These are phyloP conservation scores for Anorthoa munda DNA, from an alignment of 2,888 invertebrate species.

Conservation along the genomic window DNA sequence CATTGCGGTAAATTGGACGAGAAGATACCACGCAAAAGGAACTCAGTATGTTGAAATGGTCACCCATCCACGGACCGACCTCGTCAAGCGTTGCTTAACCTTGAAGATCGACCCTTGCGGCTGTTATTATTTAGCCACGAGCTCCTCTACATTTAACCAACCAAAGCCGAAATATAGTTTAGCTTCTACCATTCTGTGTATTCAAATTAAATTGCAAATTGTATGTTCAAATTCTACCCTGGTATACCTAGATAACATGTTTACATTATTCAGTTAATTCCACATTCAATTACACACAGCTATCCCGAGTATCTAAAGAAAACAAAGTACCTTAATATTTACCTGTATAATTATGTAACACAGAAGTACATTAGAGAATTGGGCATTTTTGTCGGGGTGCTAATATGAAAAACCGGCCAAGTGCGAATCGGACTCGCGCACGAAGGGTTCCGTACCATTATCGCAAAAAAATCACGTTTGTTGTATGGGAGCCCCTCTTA, in stretches of 20 bases:
- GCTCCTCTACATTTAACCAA: too few species aligned
- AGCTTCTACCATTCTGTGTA: too few species aligned
- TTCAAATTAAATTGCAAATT: neutral
- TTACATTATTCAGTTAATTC: conserved; percentile 17
- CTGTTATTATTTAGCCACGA: neutral
- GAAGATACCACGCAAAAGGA: too few species aligned
- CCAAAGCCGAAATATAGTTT: neutral
- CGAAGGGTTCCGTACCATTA: too few species aligned
- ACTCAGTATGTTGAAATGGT: too few species aligned
- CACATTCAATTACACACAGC: conserved; percentile 13
- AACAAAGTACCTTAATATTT: conserved; percentile 5
- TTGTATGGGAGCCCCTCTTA: too few species aligned
- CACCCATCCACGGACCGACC: too few species aligned
- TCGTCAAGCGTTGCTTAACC: too few species aligned
- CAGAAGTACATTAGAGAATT: neutral
- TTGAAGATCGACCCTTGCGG: too few species aligned
- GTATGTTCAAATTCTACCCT: neutral
- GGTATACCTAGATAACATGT: neutral
- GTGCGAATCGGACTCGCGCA: too few species aligned
- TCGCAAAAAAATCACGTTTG: too few species aligned
- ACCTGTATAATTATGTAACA: neutral
- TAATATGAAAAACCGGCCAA: neutral
- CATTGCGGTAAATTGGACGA: too few species aligned
- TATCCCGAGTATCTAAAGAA: neutral
- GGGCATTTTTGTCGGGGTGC: neutral